Percentiles rank a stretch among this genome's conserved stretches.
These are phyloP conservation scores for Buphagus erythrorhynchus DNA, from an alignment of 2,797 vertebrate species.

Conservation along the genomic window DNA sequence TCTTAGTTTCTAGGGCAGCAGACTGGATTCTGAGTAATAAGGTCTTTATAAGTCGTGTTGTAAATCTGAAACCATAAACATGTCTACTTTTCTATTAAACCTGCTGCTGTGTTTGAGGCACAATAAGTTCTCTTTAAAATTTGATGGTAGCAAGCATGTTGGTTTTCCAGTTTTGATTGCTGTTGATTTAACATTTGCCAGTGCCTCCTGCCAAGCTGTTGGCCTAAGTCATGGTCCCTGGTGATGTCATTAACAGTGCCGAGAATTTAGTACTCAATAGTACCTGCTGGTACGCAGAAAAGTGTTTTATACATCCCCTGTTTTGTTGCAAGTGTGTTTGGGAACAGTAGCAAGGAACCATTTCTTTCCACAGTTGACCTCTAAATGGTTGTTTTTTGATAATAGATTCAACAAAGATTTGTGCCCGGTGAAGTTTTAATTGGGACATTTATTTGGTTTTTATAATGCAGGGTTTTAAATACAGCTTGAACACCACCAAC, in stretches of 20 bases:
- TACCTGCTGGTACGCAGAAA: conserved; percentile 70
- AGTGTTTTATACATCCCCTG: conserved; percentile 28
- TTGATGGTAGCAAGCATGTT: conserved; percentile 71
- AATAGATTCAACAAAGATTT: neutral
- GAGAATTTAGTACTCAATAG: conserved; percentile 71
- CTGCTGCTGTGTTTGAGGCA: conserved; percentile 75
- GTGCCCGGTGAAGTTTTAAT: neutral
- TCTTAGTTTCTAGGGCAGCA: conserved; percentile 83
- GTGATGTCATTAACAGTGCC: conserved; percentile 75
- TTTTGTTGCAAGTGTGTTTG: conserved; percentile 23
- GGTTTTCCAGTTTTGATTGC: conserved; percentile 75
- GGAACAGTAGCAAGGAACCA: conserved; percentile 20
- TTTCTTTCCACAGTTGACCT: conserved; percentile 7
- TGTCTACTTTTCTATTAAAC: conserved; percentile 81
- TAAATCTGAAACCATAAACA: conserved; percentile 84
- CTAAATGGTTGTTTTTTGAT: conserved; percentile 22
- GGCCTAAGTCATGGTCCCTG: conserved; percentile 76
- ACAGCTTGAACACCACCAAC: neutral
- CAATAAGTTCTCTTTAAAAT: conserved; percentile 80
- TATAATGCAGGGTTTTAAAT: neutral
- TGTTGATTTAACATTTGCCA: conserved; percentile 79
- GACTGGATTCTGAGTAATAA: conserved; percentile 83
- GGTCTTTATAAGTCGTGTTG: conserved; percentile 80
- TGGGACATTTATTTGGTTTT: neutral
- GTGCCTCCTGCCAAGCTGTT: conserved; percentile 75